phyloP scores from a whole-genome alignment of 2,888 invertebrate species.

The Hedya salicella region DNA sequence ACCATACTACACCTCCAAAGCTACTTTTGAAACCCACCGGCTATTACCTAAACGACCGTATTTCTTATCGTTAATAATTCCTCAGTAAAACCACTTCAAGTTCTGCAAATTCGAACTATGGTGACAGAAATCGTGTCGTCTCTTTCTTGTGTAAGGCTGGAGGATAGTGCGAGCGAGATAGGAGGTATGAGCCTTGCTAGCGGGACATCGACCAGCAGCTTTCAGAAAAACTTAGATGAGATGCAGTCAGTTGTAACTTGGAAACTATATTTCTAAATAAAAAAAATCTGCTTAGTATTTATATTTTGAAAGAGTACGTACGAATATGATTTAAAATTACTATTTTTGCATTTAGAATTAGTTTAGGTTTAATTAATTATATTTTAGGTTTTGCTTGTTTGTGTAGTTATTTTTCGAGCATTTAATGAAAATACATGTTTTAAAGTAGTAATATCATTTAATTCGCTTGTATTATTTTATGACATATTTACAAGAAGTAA shows the following conservation, averaged over 20 bases:
- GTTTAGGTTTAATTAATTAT: no score
- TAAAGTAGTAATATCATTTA: no score
- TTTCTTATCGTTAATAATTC: slow-evolving; percentile 73
- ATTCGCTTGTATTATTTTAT: no score
- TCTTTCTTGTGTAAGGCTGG: slow-evolving; percentile 60
- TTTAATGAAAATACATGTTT: no score
- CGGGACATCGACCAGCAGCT: slow-evolving; percentile 85
- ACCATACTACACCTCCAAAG: slow-evolving; percentile 46
- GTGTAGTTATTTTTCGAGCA: no score
- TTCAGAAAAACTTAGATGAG: slow-evolving; percentile 77
- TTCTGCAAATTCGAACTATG: slow-evolving; percentile 72
- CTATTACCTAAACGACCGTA: slow-evolving; percentile 70
- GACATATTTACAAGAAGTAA: no score
- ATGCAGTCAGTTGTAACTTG: slow-evolving; percentile 65
- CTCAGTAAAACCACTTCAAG: slow-evolving; percentile 75
- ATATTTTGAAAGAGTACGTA: not conserved
- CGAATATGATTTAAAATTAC: not conserved
- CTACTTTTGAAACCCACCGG: slow-evolving; percentile 62
- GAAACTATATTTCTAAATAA: slow-evolving; percentile 49
- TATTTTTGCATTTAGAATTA: no score
- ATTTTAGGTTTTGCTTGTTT: no score
- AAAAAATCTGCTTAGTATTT: not conserved
- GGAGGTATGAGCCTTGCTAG: slow-evolving; percentile 74
- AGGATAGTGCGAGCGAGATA: slow-evolving; percentile 61
- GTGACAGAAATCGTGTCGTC: slow-evolving; percentile 57